Evolutionary conservation across 37 sponge, comb jelly and placozoan species (phyloP), one percentile per base, ranked within the genome.

Genomic region (Beroe forskalii): DNA sequence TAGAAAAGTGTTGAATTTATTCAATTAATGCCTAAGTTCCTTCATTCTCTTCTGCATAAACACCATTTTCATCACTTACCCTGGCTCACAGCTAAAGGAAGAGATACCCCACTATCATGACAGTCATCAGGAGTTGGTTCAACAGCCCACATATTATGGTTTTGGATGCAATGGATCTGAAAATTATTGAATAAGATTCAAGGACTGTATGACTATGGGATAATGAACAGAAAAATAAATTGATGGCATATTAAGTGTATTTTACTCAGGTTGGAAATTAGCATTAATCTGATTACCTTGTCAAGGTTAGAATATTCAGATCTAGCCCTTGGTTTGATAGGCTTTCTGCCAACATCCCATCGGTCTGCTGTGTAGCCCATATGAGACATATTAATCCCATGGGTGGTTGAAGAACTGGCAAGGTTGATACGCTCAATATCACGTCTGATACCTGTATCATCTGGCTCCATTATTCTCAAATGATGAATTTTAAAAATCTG

Each of bases 21-120:
- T n/a, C n/a, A n/a, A n/a, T n/a, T n/a, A n/a, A n/a, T n/a, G n/a
- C n/a, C n/a, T n/a, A n/a, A n/a, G n/a, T n/a, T n/a, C n/a, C n/a
- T n/a, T n/a, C n/a, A n/a, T n/a, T n/a, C n/a, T n/a, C n/a, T n/a
- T n/a, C n/a, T n/a, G n/a, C n/a, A n/a, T n/a, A n/a, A n/a, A n/a
- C n/a, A n/a, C n/a, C n/a, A n/a, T n/a, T n/a, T n/a, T n/a, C n/a
- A n/a, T n/a, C n/a, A n/a, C n/a, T n/a, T n/a, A 72, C 75, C 75
- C 35, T 72, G 75, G 22, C 75, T 72, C 19, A 72, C 31, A 12
- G 75, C 75, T 3, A 37, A 39, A 32, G 75, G 40, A 38, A 72
- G 75, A 8, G 75, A 72, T 32, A 72, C 75, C 9, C 75, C 75
- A 72, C 75, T 72, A 30, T 72, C 75, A 32, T 37, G 75, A 33